Percentiles rank a stretch among this genome's conserved stretches.
phyloP scores from a whole-genome alignment of 2,888 invertebrate species.

The Athalia rosae region DNA sequence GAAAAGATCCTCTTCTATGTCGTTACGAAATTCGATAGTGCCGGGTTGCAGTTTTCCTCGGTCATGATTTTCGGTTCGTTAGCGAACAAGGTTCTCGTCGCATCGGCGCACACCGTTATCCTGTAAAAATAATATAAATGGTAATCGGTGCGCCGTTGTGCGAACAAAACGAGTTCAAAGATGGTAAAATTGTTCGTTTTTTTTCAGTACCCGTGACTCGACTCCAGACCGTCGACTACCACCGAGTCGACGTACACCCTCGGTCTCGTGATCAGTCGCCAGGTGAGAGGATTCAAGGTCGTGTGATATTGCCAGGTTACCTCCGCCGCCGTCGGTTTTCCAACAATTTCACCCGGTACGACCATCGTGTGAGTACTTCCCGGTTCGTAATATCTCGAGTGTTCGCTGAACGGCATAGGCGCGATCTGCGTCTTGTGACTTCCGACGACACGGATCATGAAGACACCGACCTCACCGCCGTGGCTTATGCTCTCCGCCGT shows the following conservation, averaged over 20 bases:
- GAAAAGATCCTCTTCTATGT: neutral
- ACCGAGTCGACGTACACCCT: conserved; percentile 84
- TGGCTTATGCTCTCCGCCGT: conserved; percentile 82
- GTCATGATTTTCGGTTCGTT: conserved; percentile 76
- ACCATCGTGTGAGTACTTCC: conserved; percentile 82
- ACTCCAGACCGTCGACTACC: conserved; percentile 84
- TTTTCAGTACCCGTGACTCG: conserved; percentile 77
- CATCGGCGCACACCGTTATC: conserved; percentile 82
- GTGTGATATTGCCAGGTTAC: conserved; percentile 88
- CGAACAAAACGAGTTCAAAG: neutral
- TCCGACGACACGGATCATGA: conserved; percentile 81
- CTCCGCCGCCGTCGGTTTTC: conserved; percentile 80
- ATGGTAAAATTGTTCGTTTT: neutral
- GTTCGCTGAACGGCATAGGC: conserved; percentile 76
- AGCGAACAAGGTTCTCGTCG: conserved; percentile 80
- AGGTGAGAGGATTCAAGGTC: conserved; percentile 87
- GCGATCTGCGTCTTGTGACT: conserved; percentile 78
- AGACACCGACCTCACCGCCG: conserved; percentile 87
- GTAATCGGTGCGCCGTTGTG: neutral
- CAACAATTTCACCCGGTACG: conserved; percentile 81
- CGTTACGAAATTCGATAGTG: conserved; percentile 59
- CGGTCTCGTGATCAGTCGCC: conserved; percentile 85
- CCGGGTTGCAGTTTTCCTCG: conserved; percentile 61
- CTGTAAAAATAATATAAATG: conserved; percentile 71
- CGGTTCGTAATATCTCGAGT: conserved; percentile 81